These are phyloP conservation scores for Drosophila rellima DNA, from an alignment of 2,888 invertebrate species.

Conservation along the genomic window DNA sequence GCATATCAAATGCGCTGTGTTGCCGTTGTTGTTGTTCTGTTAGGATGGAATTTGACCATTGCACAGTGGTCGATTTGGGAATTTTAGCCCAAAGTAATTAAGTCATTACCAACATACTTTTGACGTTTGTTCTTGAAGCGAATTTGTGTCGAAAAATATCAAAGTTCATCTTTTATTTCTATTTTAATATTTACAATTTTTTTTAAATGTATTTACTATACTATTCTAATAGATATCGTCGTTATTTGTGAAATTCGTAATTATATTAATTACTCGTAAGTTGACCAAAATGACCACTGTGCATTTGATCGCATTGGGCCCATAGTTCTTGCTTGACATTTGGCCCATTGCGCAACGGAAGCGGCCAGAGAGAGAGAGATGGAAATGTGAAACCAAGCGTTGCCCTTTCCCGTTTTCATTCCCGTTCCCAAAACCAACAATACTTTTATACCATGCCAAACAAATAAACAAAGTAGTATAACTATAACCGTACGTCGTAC, in stretches of 20 bases:
- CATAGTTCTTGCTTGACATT: conserved; percentile 25
- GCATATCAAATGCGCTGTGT: conserved; percentile 36
- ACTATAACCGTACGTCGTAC: conserved; percentile 22
- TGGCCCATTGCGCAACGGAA: conserved; percentile 64
- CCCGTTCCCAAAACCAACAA: conserved; percentile 38
- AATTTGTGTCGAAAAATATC: too few relatives aligned
- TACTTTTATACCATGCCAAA: conserved; percentile 17
- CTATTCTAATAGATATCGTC: too few relatives aligned
- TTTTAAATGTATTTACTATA: too few relatives aligned
- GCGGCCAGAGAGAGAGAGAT: conserved; percentile 42
- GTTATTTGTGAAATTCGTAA: too few relatives aligned
- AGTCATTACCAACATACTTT: too few relatives aligned
- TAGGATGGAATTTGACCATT: conserved; percentile 19
- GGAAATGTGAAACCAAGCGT: conserved; percentile 83
- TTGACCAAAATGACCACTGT: not conserved
- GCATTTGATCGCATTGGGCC: conserved; percentile 30
- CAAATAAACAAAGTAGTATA: conserved; percentile 45
- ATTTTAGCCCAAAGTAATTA: not conserved
- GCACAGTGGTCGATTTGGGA: not conserved
- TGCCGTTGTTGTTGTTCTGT: not conserved
- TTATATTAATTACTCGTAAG: not conserved
- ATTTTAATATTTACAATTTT: too few relatives aligned
- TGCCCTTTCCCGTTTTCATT: conserved; percentile 42
- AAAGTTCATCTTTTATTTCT: too few relatives aligned
- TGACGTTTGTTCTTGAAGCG: too few relatives aligned